Base-by-base conservation (phyloP, 2,797 vertebrate species). In the Eremophila alpestris region DNA sequence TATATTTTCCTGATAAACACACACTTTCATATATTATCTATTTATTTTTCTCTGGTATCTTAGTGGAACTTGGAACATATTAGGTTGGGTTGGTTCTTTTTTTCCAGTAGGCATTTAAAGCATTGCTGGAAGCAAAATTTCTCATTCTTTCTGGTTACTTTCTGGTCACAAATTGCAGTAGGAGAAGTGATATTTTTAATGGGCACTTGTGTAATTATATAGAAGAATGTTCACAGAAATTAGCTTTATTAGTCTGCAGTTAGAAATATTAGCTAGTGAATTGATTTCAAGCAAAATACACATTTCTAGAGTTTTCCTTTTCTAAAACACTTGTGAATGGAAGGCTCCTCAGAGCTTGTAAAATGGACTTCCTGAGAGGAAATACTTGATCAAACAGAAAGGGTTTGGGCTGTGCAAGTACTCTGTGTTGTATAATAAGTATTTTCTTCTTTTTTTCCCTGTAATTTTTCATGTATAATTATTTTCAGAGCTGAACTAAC, bases 11-110 rank as follows among this genome's bases (percentile, higher is more conserved):
- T 88, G 67, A 91, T 95, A 87, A 56, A n/a, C 34, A 18, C 49
- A 23, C 60, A 64, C 83, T 51, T 75, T 64, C 56, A 55, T 30
- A 7, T 46, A 45, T 49, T 27, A 52, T 19, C 49, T 94, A 54
- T 90, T 82, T 90, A 32, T 89, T 96, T 83, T 91, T 60, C 52
- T 73, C 55, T 67, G 24, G 32, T 90, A 70, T 96, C 60, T 93
- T 55, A 95, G 52, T n/a, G 60, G 45, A 70, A 67, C 89, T 80
- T 94, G 54, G 41, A 91, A 60, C 8, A 10, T 27, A 77, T 48
- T 13, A 86, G 54, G 77, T 16, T 38, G 38, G 38, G 38, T 38
- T 2, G 38, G 9, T 38, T 2, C 62, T 5, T 38, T 59, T 85
- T 85, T 91, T 45, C 52, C 54, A 69, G 6, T 21, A 34, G 34